A percentile compares a stretch with the other conserved stretches of the same genome.
phyloP scores from a whole-genome alignment of 2,888 invertebrate genomes.

The Agrochola lychnidis region DNA sequence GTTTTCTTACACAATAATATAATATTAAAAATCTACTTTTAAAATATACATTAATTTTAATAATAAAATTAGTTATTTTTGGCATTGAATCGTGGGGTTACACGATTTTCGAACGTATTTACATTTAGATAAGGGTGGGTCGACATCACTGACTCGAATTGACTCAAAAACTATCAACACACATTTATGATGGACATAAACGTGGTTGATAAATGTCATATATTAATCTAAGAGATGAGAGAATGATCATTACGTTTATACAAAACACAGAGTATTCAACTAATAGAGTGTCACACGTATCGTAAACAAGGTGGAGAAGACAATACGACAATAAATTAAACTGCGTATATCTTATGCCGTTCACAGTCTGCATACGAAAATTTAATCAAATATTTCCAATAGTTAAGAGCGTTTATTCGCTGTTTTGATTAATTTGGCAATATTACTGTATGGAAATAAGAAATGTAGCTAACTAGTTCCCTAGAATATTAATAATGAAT shows the following conservation, averaged over 20 bases:
- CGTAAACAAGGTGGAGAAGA: not conserved
- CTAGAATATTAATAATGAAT: too few species aligned
- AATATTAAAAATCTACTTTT: constrained; percentile 74
- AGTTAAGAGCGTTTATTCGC: too few species aligned
- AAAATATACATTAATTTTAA: constrained; percentile 74
- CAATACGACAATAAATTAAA: not conserved
- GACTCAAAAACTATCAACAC: constrained; percentile 63
- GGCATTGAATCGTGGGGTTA: constrained; percentile 79
- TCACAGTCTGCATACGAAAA: not conserved
- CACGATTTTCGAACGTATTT: constrained; percentile 77
- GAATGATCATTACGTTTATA: constrained; percentile 20
- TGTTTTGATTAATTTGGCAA: too few species aligned
- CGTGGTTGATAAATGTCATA: constrained; percentile 36
- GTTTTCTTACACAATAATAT: constrained; percentile 72
- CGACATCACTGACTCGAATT: constrained; percentile 69
- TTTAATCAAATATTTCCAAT: not conserved
- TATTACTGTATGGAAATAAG: too few species aligned
- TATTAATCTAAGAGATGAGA: constrained; percentile 46
- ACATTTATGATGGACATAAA: constrained; percentile 53
- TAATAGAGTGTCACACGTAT: constrained; percentile 18
- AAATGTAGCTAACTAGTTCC: too few species aligned
- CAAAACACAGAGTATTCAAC: constrained; percentile 29
- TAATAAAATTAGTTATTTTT: constrained; percentile 79
- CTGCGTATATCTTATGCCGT: not conserved
- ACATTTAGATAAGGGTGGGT: constrained; percentile 75